Conservation (phyloP, 2,888 invertebrate genomes). For the Hanleya hanleyi region DNA sequence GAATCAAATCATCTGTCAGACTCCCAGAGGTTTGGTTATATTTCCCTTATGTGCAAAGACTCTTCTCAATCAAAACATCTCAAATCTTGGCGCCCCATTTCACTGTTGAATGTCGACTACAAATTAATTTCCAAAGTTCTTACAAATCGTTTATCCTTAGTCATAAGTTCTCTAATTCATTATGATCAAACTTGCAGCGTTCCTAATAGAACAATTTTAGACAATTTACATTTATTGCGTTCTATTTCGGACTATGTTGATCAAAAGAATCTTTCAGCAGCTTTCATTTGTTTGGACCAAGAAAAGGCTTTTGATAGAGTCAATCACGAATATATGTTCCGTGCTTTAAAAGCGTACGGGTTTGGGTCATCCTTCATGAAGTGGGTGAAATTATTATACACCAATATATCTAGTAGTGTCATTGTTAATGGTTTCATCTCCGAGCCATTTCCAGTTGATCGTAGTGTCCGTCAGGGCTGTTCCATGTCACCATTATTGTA, state of each 20-base stretch:
- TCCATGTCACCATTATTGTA: slow-evolving; percentile 11
- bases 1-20: slow-evolving; percentile 18
- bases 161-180: slow-evolving; percentile 32
- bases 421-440: slow-evolving; percentile 11
- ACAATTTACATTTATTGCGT: slow-evolving; percentile 39
- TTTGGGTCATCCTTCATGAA: slow-evolving; percentile 38
- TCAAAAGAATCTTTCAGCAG: slow-evolving; percentile 31
- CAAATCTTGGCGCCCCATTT: slow-evolving; percentile 45
- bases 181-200: slow-evolving; percentile 42
- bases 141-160: slow-evolving; percentile 28
- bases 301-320: slow-evolving; percentile 49
- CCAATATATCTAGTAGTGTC: too few relatives aligned
- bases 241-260: slow-evolving; percentile 38
- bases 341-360: slow-evolving; percentile 35
- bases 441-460: slow-evolving; percentile 6
- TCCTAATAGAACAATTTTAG: slow-evolving; percentile 40
- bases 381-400: slow-evolving; percentile 32
- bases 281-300: slow-evolving; percentile 44
- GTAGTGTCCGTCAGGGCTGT: slow-evolving; percentile 24
- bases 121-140: slow-evolving; percentile 43
- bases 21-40: slow-evolving; percentile 22
- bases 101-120: slow-evolving; percentile 40
- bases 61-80: slow-evolving; percentile 20
- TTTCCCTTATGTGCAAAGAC: slow-evolving; percentile 43
- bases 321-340: slow-evolving; percentile 38